These are phyloP conservation scores for Eupithecia inturbata DNA, from an alignment of 2,888 invertebrate genomes.

Conservation along the genomic window DNA sequence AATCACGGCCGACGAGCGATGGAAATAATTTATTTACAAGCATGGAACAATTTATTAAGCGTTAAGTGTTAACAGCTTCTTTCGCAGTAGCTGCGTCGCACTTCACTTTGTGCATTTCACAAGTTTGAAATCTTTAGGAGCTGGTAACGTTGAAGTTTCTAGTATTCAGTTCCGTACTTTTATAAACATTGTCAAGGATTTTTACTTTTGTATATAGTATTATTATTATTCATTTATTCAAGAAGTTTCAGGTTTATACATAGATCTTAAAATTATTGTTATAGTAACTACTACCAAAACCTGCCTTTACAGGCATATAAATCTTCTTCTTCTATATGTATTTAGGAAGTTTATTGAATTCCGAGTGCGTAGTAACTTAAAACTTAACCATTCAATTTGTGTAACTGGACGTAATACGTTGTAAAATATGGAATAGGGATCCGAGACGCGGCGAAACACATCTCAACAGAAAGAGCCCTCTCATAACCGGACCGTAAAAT, in stretches of 20 bases:
- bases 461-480: conserved; percentile 10
- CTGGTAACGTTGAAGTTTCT: conserved; percentile 16
- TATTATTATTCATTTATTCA: too few relatives aligned
- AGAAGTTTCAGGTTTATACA: too few relatives aligned
- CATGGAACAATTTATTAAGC: conserved; percentile 62
- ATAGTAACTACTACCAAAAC: too few relatives aligned
- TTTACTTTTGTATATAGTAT: background rate
- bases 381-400: conserved; percentile 1
- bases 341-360: background rate
- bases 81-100: conserved; percentile 41
- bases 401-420: conserved; percentile 11
- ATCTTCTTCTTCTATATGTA: too few relatives aligned
- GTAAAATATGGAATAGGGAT: conserved; percentile 14
- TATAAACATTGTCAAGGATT: background rate
- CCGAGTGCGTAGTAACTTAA: background rate
- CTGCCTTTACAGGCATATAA: too few relatives aligned
- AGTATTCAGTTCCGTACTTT: background rate
- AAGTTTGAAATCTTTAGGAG: conserved; percentile 18
- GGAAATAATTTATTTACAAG: conserved; percentile 67
- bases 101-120: conserved; percentile 21
- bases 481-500: conserved; percentile 18
- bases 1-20: conserved; percentile 63
- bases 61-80: conserved; percentile 59
- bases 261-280: too few relatives aligned
- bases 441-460: conserved; percentile 12